phyloP scores from a whole-genome alignment of 1,140 invertebrate species.

The Periplaneta americana region DNA sequence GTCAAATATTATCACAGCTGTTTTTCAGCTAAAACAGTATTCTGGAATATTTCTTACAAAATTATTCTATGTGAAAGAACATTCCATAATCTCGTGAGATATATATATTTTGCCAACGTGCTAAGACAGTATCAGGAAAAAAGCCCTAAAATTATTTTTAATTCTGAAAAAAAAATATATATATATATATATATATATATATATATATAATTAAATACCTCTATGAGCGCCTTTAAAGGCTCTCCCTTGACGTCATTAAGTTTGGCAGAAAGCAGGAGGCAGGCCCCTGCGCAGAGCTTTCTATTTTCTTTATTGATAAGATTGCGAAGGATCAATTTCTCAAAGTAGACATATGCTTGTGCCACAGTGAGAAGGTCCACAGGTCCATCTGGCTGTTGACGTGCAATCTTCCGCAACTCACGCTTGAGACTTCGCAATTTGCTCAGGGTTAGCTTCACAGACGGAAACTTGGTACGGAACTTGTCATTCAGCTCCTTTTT shows the following conservation, averaged over 20 bases:
- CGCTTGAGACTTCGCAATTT: slow-evolving; percentile 93
- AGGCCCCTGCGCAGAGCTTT: slow-evolving; percentile 92
- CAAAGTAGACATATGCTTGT: slow-evolving; percentile 96
- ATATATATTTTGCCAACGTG: too few relatives aligned
- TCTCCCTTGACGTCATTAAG: slow-evolving; percentile 94
- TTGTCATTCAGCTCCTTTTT: slow-evolving; percentile 98
- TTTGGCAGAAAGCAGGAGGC: slow-evolving; percentile 89
- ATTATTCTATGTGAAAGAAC: too few relatives aligned
- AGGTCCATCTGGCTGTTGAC: slow-evolving; percentile 62
- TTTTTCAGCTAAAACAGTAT: too few relatives aligned
- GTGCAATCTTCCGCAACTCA: slow-evolving; percentile 92
- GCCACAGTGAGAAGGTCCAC: slow-evolving; percentile 87
- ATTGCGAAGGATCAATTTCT: slow-evolving; percentile 89
- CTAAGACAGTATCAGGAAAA: too few relatives aligned
- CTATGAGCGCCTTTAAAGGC: slow-evolving; percentile 75
- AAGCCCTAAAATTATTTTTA: too few relatives aligned
- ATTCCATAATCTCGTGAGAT: too few relatives aligned
- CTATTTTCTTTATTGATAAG: slow-evolving; percentile 93
- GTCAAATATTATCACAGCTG: too few relatives aligned
- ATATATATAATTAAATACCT: too few relatives aligned
- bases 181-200: too few relatives aligned
- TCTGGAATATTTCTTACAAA: too few relatives aligned
- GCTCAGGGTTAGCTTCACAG: slow-evolving; percentile 92
- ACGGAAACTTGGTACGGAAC: slow-evolving; percentile 92
- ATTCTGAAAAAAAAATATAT: too few relatives aligned